Base-by-base conservation (phyloP, 2,888 invertebrate species). In the Eupithecia tripunctaria region DNA sequence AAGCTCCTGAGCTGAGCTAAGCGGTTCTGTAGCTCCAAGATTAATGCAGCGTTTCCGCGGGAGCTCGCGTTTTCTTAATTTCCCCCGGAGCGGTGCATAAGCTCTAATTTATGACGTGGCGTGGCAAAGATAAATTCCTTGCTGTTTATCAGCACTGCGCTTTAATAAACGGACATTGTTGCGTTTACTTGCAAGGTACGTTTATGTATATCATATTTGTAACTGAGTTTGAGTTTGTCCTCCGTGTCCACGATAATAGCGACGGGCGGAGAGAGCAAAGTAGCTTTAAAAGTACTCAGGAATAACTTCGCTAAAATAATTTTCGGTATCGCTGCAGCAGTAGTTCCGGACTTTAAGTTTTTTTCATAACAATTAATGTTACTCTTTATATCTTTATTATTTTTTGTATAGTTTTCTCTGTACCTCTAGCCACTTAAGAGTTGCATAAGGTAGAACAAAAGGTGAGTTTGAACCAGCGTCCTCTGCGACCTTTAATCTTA, bases 51-150 rank as follows among this genome's bases (percentile, higher is more conserved):
- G 81, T 83, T 85, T 84, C 82, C 85, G 79, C 82, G 83, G 79
- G 81, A 79, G 84, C 82, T 83, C 81, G 86, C 84, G 83, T 86
- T 88, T 87, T 85, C 89, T 88, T 88, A 88, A 88, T 89, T 90
- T 87, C 85, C 87, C 85, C 80, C 83, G 81, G 85, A 88, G 81
- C 82, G 79, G 82, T 86, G 87, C 87, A 88, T 88, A 86, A 86
- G 86, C 83, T 81, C 81, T 88, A 87, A 88, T 89, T 90, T 89
- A 89, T 86, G 85, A 83, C 85, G 82, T 85, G 81, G 82, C 87
- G 83, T 86, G 86, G 87, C 85, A 80, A 85, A 85, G 86, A 90
- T 89, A 87, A 89, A 89, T 90, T 86, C 82, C 82, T 84, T 82
- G 74, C 78, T 84, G 86, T 89, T 90, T 88, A 89, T 90, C 87